Base-by-base conservation (phyloP, 1,140 invertebrate species). In the Drosophila erecta region DNA sequence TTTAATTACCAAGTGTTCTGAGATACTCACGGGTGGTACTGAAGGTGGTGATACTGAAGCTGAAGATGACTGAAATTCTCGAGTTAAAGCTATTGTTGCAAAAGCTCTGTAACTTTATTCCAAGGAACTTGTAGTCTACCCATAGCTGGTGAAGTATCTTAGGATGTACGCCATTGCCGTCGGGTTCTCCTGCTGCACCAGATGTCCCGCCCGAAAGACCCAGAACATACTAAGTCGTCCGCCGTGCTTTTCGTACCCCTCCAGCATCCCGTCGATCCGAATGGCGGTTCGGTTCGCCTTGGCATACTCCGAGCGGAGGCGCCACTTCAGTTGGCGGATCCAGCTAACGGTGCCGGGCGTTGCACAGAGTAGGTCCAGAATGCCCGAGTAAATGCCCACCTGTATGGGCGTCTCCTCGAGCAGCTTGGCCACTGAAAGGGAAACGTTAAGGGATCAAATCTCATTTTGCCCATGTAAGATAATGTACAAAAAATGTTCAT, bases 151-250 rank as follows among this genome's bases (percentile, higher is more conserved):
- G 40, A 86, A 83, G 35, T 89, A 62, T 20, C 56, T 73, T 12
- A 92, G 38, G 12, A 92, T 91, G 17, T 90, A 64, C 0, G 64
- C 65, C 91, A 92, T 92, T 3, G 78, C 91, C 15, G 60, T 72
- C 0, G 91, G 91, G 69, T 92, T 92, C 14, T 92, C 91, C 40
- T 81, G 92, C 61, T 92, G 91, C 6, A 94, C 94, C 93, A 94
- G 94, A 81, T 95, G 94, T 11, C 94, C 94, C 41, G 94, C 93
- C 41, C 94, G 92, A 12, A 94, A 89, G 44, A 97, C 94, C 95
- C 96, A 96, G 80, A 95, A 96, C 90, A 97, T 94, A 22, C 93
- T 92, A 27, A 97, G 95, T 57, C 95, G 95, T 15, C 94, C 94
- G 55, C 94, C 94, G 2, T 92, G 87, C 79, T 96, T 96, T 38